Evolutionary conservation across 2,888 invertebrate genomes (phyloP).

Genomic region (Hipparchia sbordonii): DNA sequence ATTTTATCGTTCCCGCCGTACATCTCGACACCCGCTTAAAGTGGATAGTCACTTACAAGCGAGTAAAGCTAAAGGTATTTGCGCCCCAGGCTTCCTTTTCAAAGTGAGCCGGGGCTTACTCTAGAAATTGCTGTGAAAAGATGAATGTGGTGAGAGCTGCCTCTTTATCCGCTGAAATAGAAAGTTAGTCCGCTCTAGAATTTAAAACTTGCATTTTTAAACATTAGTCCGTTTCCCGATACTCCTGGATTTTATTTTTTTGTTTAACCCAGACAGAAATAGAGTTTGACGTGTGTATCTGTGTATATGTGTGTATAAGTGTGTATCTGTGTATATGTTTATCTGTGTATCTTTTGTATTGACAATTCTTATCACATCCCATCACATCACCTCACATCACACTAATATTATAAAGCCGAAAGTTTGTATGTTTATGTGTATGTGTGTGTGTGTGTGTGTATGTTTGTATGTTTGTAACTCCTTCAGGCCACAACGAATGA

Average conservation of each 20-base stretch:
- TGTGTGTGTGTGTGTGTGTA: too few species aligned
- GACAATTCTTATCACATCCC: too few species aligned
- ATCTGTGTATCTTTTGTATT: too few species aligned
- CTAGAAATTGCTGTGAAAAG: constrained; percentile 34
- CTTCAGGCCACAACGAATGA: too few species aligned
- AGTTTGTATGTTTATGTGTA: too few species aligned
- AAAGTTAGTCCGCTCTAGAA: constrained; percentile 7
- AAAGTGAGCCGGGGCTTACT: constrained; percentile 59
- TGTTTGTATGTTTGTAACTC: too few species aligned
- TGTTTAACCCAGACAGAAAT: too few species aligned
- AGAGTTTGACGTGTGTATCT: too few species aligned
- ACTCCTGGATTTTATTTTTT: not conserved
- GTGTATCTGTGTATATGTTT: too few species aligned
- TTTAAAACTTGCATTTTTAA: constrained; percentile 6
- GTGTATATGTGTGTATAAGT: too few species aligned
- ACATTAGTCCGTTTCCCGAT: not conserved
- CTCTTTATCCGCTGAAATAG: constrained; percentile 18
- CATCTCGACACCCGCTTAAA: constrained; percentile 47
- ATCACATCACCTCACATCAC: too few species aligned
- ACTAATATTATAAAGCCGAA: too few species aligned
- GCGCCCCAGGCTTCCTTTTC: constrained; percentile 57
- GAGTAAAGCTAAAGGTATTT: constrained; percentile 53
- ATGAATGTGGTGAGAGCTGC: constrained; percentile 13
- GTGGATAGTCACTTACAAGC: constrained; percentile 50
- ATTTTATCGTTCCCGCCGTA: constrained; percentile 48